phyloP scores from a whole-genome alignment of 2,888 invertebrate genomes.

The Taenaris catops region DNA sequence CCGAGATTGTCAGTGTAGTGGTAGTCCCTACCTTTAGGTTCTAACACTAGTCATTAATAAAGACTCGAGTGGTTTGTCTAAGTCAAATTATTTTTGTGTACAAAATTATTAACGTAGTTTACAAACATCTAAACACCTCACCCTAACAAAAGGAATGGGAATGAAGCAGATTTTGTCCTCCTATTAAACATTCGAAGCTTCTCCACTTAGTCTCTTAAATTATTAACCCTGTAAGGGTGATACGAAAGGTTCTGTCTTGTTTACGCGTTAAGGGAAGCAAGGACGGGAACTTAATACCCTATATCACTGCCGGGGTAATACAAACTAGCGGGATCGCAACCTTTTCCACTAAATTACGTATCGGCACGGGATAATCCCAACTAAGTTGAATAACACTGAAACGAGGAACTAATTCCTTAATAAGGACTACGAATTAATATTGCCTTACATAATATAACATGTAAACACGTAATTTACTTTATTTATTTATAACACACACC shows the following conservation, averaged over 20 bases:
- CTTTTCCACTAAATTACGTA: conserved; percentile 79
- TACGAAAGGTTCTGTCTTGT: conserved; percentile 76
- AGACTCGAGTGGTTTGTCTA: no score
- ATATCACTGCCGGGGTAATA: conserved; percentile 76
- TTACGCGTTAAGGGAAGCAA: conserved; percentile 75
- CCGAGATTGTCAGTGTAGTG: no score
- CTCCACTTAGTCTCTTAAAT: conserved; percentile 71
- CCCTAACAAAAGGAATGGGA: conserved; percentile 1
- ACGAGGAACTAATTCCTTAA: conserved; percentile 45
- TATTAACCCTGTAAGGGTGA: conserved; percentile 73
- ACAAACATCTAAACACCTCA: no score
- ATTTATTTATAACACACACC: no score
- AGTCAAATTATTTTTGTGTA: no score
- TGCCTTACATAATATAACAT: conserved; percentile 14
- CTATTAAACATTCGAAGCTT: conserved; percentile 56
- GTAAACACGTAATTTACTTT: not conserved
- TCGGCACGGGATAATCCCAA: conserved; percentile 71
- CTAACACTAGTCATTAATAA: no score
- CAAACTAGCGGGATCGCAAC: conserved; percentile 75
- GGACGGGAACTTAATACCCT: conserved; percentile 76
- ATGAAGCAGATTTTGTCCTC: conserved; percentile 53
- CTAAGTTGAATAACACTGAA: conserved; percentile 63
- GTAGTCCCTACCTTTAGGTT: no score
- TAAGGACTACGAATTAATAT: conserved; percentile 47
- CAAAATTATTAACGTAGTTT: no score